phyloP scores from a whole-genome alignment of 2,113 vertebrate genomes.

The Gymnarchus niloticus region DNA sequence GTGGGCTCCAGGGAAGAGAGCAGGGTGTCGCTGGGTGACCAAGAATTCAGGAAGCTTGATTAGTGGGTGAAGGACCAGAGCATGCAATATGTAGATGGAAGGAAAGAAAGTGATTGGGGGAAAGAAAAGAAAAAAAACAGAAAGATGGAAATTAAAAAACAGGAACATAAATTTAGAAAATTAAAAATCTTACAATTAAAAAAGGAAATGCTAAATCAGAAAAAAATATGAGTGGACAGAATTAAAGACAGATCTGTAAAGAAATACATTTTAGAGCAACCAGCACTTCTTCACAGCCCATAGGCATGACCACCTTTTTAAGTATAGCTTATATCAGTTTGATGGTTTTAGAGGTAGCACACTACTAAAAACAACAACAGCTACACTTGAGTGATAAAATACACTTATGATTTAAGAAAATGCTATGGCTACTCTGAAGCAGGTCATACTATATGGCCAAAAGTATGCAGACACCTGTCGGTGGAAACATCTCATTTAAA shows the following conservation, averaged over 20 bases:
- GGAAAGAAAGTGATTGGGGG: slow-evolving; percentile 40
- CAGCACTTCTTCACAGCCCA: too few relatives aligned
- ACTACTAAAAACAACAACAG: not conserved
- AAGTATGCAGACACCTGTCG: too few relatives aligned
- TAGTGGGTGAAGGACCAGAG: slow-evolving; percentile 59
- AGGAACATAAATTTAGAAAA: slow-evolving; percentile 44
- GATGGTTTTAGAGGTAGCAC: not conserved
- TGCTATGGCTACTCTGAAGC: too few relatives aligned
- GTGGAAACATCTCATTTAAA: too few relatives aligned
- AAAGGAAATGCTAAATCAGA: slow-evolving; percentile 38
- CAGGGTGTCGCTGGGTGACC: slow-evolving; percentile 73
- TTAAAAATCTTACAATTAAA: slow-evolving; percentile 44
- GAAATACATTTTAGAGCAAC: too few relatives aligned
- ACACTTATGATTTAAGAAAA: not conserved
- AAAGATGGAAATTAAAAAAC: slow-evolving; percentile 37
- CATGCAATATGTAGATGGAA: slow-evolving; percentile 53
- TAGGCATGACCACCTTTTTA: not conserved
- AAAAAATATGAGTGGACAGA: slow-evolving; percentile 38
- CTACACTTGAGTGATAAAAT: not conserved
- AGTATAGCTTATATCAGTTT: not conserved
- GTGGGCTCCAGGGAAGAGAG: slow-evolving; percentile 66
- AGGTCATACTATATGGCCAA: too few relatives aligned
- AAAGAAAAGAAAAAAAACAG: slow-evolving; percentile 37
- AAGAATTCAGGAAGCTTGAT: slow-evolving; percentile 77
- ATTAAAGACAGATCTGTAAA: slow-evolving; percentile 36